Conservation (phyloP, 1,140 invertebrate genomes). For the Drosophila ohnishii region DNA sequence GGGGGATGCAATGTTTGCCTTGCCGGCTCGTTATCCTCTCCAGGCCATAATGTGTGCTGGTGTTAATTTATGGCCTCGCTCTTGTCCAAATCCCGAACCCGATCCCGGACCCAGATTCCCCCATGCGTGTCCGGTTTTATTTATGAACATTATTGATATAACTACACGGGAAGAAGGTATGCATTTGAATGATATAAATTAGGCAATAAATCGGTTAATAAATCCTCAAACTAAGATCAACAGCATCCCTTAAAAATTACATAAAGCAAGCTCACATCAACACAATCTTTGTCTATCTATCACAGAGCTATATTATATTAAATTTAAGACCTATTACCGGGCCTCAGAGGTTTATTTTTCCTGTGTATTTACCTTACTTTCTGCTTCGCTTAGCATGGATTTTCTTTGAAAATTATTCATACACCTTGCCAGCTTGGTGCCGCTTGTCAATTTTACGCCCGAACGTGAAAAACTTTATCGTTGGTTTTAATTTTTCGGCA, state of each 20-base stretch:
- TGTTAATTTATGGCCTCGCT: conserved; percentile 67
- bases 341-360: not conserved
- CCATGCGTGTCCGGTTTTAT: conserved; percentile 13
- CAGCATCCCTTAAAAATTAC: too few relatives aligned
- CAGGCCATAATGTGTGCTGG: conserved; percentile 18
- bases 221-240: not conserved
- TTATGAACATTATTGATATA: conserved; percentile 20
- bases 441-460: conserved; percentile 54
- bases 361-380: conserved; percentile 9
- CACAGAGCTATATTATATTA: not conserved
- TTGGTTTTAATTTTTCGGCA: conserved; percentile 23
- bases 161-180: not conserved
- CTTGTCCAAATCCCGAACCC: conserved; percentile 19
- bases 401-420: conserved; percentile 44
- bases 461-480: conserved; percentile 55
- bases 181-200: too few relatives aligned
- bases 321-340: not conserved
- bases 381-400: conserved; percentile 16
- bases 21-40: conserved; percentile 47
- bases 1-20: conserved; percentile 40
- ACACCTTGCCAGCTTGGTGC: conserved; percentile 42
- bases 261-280: not conserved
- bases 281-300: not conserved
- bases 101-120: not conserved
- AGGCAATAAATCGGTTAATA: not conserved